These are phyloP conservation scores for Platorchestia sp. DNA, from an alignment of 1,140 invertebrate species.

Conservation along the genomic window DNA sequence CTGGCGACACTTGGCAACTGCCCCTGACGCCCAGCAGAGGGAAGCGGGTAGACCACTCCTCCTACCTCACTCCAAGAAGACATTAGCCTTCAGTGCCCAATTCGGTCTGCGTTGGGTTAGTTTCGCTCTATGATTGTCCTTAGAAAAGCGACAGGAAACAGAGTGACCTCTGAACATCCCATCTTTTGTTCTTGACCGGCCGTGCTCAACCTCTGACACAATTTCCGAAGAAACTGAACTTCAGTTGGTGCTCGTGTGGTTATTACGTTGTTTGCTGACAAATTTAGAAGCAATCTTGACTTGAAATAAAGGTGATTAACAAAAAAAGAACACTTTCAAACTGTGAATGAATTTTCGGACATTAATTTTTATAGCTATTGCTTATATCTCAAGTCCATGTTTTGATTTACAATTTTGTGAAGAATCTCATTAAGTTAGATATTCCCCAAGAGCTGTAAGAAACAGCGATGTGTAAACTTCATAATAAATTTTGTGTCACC, in stretches of 20 bases:
- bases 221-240: background rate
- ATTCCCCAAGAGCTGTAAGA: background rate
- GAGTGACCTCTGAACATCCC: conserved; percentile 3
- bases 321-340: background rate
- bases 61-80: background rate
- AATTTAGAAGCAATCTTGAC: background rate
- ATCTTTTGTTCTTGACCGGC: background rate
- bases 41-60: background rate
- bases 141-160: background rate
- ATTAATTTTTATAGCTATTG: background rate
- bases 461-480: background rate
- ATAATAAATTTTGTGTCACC: background rate
- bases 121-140: background rate
- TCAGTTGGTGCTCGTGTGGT: background rate
- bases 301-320: background rate
- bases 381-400: background rate
- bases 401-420: too few species aligned
- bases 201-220: background rate
- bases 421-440: too few species aligned
- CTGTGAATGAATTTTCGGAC: background rate
- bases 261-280: too few species aligned
- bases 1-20: background rate
- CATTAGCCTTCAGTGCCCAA: background rate
- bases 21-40: background rate
- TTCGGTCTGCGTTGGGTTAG: background rate